Evolutionary conservation across 2,888 invertebrate species (phyloP).

Genomic region (Vannuccia rotundouncinata): DNA sequence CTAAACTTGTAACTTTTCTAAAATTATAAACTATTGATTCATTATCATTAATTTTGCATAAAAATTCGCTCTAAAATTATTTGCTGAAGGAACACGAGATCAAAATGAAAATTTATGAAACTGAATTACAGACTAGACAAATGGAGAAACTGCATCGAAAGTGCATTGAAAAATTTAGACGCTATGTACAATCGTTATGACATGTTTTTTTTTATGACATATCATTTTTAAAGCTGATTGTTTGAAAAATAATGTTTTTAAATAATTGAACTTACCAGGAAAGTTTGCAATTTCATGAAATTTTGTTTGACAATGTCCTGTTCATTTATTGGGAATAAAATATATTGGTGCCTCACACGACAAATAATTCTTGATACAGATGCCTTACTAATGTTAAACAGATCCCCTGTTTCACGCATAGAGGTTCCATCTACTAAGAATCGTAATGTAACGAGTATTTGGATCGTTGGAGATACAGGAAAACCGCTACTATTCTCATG

Average conservation of each 20-base stretch:
- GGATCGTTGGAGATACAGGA: conserved; percentile 10
- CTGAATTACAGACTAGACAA: background rate
- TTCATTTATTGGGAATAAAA: background rate
- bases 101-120: conserved; percentile 12
- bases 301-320: background rate
- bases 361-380: conserved; percentile 27
- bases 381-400: conserved; percentile 13
- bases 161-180: conserved; percentile 11
- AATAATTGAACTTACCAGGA: conserved; percentile 2
- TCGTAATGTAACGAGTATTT: conserved; percentile 1
- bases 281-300: background rate
- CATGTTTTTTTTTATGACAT: conserved; percentile 14
- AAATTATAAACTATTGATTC: no score
- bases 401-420: conserved; percentile 17
- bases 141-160: conserved; percentile 18
- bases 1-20: no score
- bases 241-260: background rate
- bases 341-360: conserved; percentile 21
- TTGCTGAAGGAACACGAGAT: conserved; percentile 12
- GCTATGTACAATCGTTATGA: background rate
- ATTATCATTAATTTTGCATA: no score
- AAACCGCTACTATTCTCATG: background rate
- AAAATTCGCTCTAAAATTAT: no score
- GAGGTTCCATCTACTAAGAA: conserved; percentile 25
- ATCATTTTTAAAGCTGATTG: background rate